A percentile compares a stretch with the other conserved stretches of the same genome.
Conservation (phyloP, 2,797 vertebrate genomes). For the Myripristis murdjan region DNA sequence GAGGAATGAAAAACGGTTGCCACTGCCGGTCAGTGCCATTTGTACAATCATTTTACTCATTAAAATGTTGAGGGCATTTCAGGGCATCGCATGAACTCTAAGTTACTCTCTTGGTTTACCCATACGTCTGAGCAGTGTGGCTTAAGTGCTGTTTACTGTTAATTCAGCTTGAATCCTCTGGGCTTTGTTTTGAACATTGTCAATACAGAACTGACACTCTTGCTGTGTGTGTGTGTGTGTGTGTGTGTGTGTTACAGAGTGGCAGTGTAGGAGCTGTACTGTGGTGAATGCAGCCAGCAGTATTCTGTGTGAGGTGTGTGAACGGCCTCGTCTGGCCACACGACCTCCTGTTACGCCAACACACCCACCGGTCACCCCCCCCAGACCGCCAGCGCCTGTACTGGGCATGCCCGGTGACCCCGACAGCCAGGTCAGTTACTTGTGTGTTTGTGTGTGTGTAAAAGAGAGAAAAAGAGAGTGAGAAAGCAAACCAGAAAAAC, state of each 20-base stretch:
- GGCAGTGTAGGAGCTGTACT: conserved; percentile 93
- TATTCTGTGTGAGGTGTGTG: conserved; percentile 91
- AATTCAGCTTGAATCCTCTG: too few relatives aligned
- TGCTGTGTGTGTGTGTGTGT: background rate
- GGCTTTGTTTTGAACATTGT: background rate
- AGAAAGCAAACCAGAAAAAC: too few relatives aligned
- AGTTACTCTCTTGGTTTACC: too few relatives aligned
- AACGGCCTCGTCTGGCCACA: conserved; percentile 90
- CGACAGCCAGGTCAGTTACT: conserved; percentile 80
- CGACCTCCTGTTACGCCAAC: conserved; percentile 81
- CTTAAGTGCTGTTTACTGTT: too few relatives aligned
- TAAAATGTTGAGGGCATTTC: too few relatives aligned
- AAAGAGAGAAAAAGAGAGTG: too few relatives aligned
- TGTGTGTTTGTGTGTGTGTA: background rate
- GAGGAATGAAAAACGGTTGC: too few relatives aligned
- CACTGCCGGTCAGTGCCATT: too few relatives aligned
- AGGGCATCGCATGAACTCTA: too few relatives aligned
- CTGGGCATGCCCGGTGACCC: conserved; percentile 75
- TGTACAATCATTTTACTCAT: too few relatives aligned
- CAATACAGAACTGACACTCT: background rate
- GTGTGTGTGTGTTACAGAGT: conserved; percentile 71
- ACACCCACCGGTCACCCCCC: conserved; percentile 79
- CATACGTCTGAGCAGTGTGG: too few relatives aligned
- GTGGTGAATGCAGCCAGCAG: conserved; percentile 89
- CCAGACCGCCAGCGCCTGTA: conserved; percentile 76